Base-by-base conservation (phyloP, 1,140 invertebrate species). In the Drosophila erecta region DNA sequence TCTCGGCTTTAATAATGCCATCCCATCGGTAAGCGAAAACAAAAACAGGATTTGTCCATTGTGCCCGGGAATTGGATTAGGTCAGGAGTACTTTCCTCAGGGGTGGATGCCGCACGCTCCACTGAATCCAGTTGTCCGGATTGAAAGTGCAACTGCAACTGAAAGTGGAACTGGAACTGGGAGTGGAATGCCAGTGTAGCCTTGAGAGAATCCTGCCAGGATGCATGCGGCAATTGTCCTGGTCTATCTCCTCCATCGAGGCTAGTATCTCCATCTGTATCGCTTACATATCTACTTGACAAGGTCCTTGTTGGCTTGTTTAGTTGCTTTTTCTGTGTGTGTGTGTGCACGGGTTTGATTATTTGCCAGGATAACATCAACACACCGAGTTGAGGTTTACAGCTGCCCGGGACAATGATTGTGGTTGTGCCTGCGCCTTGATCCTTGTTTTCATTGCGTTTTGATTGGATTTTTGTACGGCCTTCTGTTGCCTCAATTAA, bases 281-380 rank as follows among this genome's bases (percentile, higher is more conserved):
- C 84, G 79, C 79, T 84, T 80, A 77, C 79, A 72, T 72, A 66
- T 79, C 57, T 76, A 76, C 78, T 83, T 83, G 79, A 89, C 79
- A 83, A 83, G 71, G 65, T 71, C 71, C 83, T 83, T 76, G 79
- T 79, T 76, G 66, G 79, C 60, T 62, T 73, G 78, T 81, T 79
- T 72, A 30, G 55, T 64, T 59, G 20, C 33, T 66, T 15, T 66
- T 15, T 38, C 37, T 14, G 10, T 38, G 30, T 20, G 14, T 44
- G 44, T 62, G 57, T 64, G 33, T 66, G 46, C 65, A 46, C 46
- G 6, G 43, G 67, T 71, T 87, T 89, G 79, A 84, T 89, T 89
- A 84, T 84, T 90, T 89, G 84, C 73, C 60, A 74, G 79, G 75
- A 90, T 75, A 89, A 86, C 84, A 89, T 83, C 84, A 89, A 79